Evolutionary conservation across 2,113 vertebrate species (phyloP), one percentile per base, ranked within the genome.

Genomic region (Hippocampus mohnikei): DNA sequence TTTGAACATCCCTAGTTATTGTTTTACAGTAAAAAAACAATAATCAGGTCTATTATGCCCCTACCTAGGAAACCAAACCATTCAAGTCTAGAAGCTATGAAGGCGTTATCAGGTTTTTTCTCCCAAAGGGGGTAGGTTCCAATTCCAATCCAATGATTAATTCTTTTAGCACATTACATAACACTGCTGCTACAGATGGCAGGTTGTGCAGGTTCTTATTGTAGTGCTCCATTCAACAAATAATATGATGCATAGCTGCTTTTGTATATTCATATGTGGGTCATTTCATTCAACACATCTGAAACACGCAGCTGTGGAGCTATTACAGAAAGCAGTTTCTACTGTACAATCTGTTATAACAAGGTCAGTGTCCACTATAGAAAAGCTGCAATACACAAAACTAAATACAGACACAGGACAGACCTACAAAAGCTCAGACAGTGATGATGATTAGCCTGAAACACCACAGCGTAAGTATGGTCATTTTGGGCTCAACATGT

Each of bases 281-380:
- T 37, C 18, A 41, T 42, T 41, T 20, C 16, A 18, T 50, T 33
- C 5, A 11, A 40, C 27, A 5, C 29, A 50, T 62, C 27, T 67
- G 67, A 65, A 48, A 56, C 50, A 65, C 18, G 25, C 25, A 11
- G 25, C 9, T 11, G 3, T 9, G 12, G 65, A 79, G 67, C 21
- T 6, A 62, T 65, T 75, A 41, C 67, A 21, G 41, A 9, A 23
- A 55, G 65, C 40, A 46, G 65, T n/a, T 18, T 50, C 5, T 50
- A 18, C 46, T 18, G 16, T 18, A 50, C 4, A 50, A 50, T 18
- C 16, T 8, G 53, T 77, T 88, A 83, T 75, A 79, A 80, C 81
- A 78, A 85, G 82, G 69, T 73, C 69, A 65, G 68, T 42, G 81
- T 66, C 67, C 65, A 85, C 81, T 87, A 84, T n/a, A 87, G 83